Percentiles rank a stretch among this genome's conserved stretches.
These are phyloP conservation scores for Herpailurus yagouaroundi DNA, from an alignment of 2,113 vertebrate species.

Conservation along the genomic window DNA sequence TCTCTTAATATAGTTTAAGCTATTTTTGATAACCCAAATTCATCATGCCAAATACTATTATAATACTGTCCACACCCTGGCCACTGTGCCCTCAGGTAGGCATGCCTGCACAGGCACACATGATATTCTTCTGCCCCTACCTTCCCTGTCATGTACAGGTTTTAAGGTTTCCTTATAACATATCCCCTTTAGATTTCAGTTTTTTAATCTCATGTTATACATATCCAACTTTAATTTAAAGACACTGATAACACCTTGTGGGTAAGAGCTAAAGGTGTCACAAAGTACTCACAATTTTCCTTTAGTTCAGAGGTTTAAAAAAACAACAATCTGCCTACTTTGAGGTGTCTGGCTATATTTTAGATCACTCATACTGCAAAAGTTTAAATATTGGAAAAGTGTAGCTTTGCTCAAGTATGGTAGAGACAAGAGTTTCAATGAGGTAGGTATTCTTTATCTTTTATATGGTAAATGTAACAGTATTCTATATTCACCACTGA, in stretches of 20 bases:
- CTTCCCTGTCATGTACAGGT: background rate
- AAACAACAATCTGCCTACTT: background rate
- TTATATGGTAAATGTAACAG: background rate
- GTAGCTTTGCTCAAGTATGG: background rate
- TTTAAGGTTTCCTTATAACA: background rate
- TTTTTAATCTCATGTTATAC: background rate
- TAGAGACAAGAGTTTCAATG: background rate
- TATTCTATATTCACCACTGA: background rate
- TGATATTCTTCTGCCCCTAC: too few relatives aligned
- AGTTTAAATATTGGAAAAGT: background rate
- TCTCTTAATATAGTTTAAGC: background rate
- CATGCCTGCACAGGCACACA: rapidly evolving
- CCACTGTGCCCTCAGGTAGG: rapidly evolving
- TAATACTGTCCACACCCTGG: background rate
- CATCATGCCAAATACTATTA: background rate
- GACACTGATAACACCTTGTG: background rate
- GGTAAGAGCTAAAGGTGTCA: background rate
- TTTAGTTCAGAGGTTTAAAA: background rate
- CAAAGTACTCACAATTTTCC: background rate
- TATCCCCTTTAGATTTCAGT: background rate
- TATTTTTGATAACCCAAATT: background rate
- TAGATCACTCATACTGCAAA: background rate
- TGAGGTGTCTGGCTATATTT: background rate
- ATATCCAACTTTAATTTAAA: background rate
- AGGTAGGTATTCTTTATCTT: background rate